A percentile compares a stretch with the other conserved stretches of the same genome.
Conservation (phyloP, 2,797 vertebrate species). For the Parauchenoglanis punctatus region DNA sequence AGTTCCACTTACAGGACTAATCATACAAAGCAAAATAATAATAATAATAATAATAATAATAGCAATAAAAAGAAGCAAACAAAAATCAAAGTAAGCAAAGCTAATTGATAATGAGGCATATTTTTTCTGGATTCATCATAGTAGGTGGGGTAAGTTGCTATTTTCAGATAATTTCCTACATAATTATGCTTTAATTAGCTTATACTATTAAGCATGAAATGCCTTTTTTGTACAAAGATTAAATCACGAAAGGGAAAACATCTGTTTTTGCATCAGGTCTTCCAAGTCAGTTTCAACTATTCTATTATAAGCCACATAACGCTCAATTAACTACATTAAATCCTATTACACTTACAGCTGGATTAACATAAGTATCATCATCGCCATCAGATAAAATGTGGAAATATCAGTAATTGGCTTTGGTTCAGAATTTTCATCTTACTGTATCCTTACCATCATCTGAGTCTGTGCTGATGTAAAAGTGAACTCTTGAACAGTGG, state of each 20-base stretch:
- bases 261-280: slow-evolving; percentile 1
- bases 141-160: background rate
- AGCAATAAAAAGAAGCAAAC: background rate
- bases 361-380: background rate
- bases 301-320: background rate
- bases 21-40: background rate
- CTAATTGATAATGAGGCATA: background rate
- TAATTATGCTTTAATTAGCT: background rate
- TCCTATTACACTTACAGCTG: background rate
- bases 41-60: background rate
- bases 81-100: background rate
- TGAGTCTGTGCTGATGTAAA: background rate
- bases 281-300: background rate
- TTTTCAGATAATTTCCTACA: background rate
- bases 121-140: background rate
- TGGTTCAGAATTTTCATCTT: background rate
- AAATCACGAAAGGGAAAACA: background rate
- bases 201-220: background rate
- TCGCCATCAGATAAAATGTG: background rate
- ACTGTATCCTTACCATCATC: background rate
- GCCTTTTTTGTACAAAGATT: background rate
- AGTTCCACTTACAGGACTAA: background rate
- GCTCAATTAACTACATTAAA: background rate
- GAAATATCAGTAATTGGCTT: background rate
- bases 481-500: background rate